phyloP scores from a whole-genome alignment of 2,113 vertebrate species.

The Halcyon malimbica region DNA sequence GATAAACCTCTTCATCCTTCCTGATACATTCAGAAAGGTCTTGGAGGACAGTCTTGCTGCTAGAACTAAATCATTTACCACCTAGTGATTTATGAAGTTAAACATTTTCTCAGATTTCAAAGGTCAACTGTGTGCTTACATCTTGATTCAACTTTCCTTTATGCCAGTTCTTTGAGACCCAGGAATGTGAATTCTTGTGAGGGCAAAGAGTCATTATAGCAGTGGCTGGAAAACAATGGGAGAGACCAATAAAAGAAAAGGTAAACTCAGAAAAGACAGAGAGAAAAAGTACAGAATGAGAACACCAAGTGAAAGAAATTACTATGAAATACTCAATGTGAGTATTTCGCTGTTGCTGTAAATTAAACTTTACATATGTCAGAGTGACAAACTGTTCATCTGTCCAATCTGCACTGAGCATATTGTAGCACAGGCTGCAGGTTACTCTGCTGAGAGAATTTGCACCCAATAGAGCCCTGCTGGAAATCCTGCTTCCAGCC shows the following conservation, averaged over 20 bases:
- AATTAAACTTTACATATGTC: not conserved
- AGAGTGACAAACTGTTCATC: not conserved
- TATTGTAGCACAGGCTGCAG: not conserved
- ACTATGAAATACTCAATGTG: not conserved
- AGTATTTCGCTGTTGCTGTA: not conserved
- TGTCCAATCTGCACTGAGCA: not conserved
- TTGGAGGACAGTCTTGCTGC: not conserved
- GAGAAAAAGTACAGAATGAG: not conserved
- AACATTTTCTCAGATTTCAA: not conserved
- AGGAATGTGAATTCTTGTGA: not conserved
- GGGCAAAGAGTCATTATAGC: not conserved
- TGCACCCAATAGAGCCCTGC: not conserved
- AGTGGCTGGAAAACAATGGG: not conserved
- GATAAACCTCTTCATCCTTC: not conserved
- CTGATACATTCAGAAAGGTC: not conserved
- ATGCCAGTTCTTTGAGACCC: not conserved
- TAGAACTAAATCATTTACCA: not conserved
- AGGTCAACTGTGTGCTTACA: not conserved
- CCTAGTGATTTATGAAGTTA: not conserved
- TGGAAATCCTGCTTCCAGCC: not conserved
- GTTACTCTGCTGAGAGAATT: not conserved
- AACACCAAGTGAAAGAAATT: not conserved
- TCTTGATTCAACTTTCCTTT: not conserved
- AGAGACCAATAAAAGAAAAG: not conserved
- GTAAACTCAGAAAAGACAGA: not conserved